Evolutionary conservation across 2,797 vertebrate genomes (phyloP).

Genomic region (Scolopax bukidnonensis): DNA sequence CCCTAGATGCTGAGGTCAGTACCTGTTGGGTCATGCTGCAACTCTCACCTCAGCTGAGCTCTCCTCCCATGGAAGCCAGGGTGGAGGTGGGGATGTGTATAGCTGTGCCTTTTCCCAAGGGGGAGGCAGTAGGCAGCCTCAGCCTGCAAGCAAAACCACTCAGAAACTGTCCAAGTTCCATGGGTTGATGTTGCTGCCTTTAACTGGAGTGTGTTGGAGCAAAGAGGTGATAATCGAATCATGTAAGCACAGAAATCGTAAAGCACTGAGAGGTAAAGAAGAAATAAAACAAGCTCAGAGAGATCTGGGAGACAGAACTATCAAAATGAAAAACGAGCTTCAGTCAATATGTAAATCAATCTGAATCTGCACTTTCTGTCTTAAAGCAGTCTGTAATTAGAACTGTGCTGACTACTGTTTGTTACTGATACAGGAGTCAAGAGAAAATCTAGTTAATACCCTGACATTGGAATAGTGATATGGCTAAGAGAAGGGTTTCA

Average conservation of each 20-base stretch:
- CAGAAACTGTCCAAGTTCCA: neutral
- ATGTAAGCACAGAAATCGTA: neutral
- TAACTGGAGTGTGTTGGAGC: neutral
- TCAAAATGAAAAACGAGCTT: constrained; percentile 2
- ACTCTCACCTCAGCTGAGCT: neutral
- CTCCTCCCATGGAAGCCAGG: neutral
- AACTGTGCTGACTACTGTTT: constrained; percentile 16
- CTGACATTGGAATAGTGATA: neutral
- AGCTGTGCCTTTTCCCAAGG: neutral
- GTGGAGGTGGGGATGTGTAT: neutral
- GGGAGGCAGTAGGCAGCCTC: neutral
- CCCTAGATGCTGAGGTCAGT: neutral
- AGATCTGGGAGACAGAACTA: neutral
- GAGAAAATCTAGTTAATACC: constrained; percentile 29
- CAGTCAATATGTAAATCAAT: constrained; percentile 41
- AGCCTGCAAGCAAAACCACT: neutral
- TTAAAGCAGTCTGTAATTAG: constrained; percentile 18
- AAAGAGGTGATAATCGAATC: neutral
- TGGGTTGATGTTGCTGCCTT: neutral
- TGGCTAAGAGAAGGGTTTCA: neutral
- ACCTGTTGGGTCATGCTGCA: neutral
- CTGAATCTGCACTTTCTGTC: constrained; percentile 2
- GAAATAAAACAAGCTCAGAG: neutral
- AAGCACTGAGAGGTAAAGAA: neutral
- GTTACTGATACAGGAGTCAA: neutral